Base-by-base conservation (phyloP, 2,797 vertebrate genomes). In the Epinephelus awoara region DNA sequence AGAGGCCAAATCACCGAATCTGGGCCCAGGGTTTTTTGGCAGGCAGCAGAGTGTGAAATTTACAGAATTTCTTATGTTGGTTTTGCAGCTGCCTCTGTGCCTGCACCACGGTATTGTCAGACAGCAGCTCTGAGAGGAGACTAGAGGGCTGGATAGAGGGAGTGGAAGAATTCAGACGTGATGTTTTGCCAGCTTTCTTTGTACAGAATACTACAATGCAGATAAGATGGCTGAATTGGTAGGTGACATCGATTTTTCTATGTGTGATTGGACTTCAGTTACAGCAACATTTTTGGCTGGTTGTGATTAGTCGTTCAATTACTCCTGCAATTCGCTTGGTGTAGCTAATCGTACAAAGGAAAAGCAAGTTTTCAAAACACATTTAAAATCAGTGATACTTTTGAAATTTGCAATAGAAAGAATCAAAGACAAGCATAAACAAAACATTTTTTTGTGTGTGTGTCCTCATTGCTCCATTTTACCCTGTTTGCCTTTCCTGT, bases 21-120 rank as follows among this genome's bases (percentile, higher is more conserved):
- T 96, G 96, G 94, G 95, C 95, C 95, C 93, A 94, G 94, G 95
- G 93, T 95, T 91, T 91, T 95, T 89, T 95, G 96, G 95, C 95
- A 95, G 93, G 93, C 95, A 95, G 88, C 91, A 94, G 95, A 94
- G 95, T 96, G 95, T 96, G 96, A 97, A 96, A 97, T 96, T 94
- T 95, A 96, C 95, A 95, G 87, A 96, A 96, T 94, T 94, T 95
- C 93, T 95, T 94, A 94, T 95, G 96, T 96, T 95, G 94, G 88
- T 91, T 75, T 86, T 93, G 92, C 96, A 96, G 95, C 96, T 96
- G 95, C 94, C 93, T 91, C 95, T 93, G 91, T 93, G 94, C 88
- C 93, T 92, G 92, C 89, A 93, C 92, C 80, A 88, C 78, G 2
- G 90, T 89, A 91, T 90, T 93, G 91, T 93, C 88, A 88, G 75